Base-by-base conservation (phyloP, 2,113 vertebrate species). In the Psilopsiagon aymara region DNA sequence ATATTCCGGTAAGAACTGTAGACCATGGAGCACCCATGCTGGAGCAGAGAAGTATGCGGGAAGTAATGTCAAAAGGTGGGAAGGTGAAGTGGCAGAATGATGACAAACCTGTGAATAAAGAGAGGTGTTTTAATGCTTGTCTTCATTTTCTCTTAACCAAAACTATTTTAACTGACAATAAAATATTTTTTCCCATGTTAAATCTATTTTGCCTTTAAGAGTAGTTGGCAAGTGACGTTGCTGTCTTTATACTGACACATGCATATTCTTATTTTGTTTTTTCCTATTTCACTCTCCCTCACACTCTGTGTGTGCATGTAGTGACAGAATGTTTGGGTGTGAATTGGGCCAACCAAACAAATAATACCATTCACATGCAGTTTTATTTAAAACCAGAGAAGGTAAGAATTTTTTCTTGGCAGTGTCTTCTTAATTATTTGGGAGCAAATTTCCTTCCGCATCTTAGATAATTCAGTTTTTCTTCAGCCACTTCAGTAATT, bases 91-190 rank as follows among this genome's bases (percentile, higher is more conserved):
- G 41, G 28, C 31, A 60, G 27, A 63, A 64, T 46, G 7, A 35
- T 2, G 2, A 17, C 4, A 7, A 78, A 2, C 15, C 11, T 46
- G 6, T 8, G 8, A 80, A 68, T 59, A 29, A 25, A 53, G 25
- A 60, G 8, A 66, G 6, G 3, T 70, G 13, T 47, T 88, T 35
- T 8, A 51, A 52, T 0, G 0, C 25, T 62, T 51, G 5, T 5
- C 2, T 37, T 57, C 11, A 2, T 33, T 92, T 84, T 49, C 31
- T 4, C 0, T 10, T 74, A 23, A 3, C 5, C 19, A 43, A 20
- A 12, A 19, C 5, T 83, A 6, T 76, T 76, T 79, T 28, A 80
- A 86, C 11, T 5, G 10, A 19, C 10, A n/a, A 15, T 16, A 66
- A 74, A 20, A 25, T 47, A 3, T 60, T 73, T 91, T 55, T 76